A percentile compares a stretch with the other conserved stretches of the same genome.
phyloP scores from a whole-genome alignment of 2,888 invertebrate species.

The Conomelus anceps region DNA sequence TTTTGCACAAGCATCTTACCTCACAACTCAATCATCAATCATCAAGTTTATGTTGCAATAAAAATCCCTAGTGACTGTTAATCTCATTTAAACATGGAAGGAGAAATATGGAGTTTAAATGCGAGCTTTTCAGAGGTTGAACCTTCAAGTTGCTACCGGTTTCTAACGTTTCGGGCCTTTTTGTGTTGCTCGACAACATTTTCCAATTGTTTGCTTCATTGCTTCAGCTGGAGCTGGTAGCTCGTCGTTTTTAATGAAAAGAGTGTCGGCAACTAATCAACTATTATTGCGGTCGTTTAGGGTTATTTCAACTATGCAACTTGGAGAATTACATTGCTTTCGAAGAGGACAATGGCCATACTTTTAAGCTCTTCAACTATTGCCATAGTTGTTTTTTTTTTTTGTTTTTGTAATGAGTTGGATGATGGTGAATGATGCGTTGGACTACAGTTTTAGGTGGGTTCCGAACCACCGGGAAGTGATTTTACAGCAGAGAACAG shows the following conservation, averaged over 20 bases:
- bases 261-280: neutral
- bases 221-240: neutral
- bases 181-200: neutral
- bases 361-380: neutral
- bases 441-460: too few species aligned
- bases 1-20: too few species aligned
- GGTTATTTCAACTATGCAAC: neutral
- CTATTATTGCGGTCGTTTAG: neutral
- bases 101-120: too few species aligned
- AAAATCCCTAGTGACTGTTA: too few species aligned
- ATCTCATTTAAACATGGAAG: too few species aligned
- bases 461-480: too few species aligned
- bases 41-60: too few species aligned
- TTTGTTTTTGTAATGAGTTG: too few species aligned
- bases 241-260: neutral
- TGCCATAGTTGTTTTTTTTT: too few species aligned
- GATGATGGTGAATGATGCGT: too few species aligned
- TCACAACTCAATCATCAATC: too few species aligned
- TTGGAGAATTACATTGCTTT: neutral
- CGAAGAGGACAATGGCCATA: neutral
- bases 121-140: neutral
- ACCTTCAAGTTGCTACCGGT: neutral
- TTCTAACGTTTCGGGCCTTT: neutral
- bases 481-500: too few species aligned
- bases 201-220: neutral